Conservation (phyloP, 2,888 invertebrate species). For the Lasioglossum leucozonium region DNA sequence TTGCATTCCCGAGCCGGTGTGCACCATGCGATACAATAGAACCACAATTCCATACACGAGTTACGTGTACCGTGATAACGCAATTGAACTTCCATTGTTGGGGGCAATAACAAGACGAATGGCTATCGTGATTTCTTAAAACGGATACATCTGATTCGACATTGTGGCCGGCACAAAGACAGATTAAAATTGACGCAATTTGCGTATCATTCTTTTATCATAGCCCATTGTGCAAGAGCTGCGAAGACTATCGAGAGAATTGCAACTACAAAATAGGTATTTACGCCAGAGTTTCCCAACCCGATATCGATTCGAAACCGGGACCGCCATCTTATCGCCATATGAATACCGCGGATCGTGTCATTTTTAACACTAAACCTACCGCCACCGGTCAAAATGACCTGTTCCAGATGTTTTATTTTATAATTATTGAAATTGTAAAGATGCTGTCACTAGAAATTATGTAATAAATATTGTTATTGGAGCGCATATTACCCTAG, state of each 20-base stretch:
- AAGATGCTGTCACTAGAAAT: too few species aligned
- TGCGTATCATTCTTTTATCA: slow-evolving; percentile 20
- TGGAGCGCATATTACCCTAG: too few species aligned
- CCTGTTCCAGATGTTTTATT: too few species aligned
- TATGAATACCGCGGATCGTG: too few species aligned
- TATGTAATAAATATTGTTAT: too few species aligned
- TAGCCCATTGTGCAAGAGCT: not conserved
- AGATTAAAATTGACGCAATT: slow-evolving; percentile 18
- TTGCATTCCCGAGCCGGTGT: slow-evolving; percentile 44
- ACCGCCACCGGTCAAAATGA: too few species aligned
- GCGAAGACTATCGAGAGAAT: not conserved
- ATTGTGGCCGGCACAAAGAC: slow-evolving; percentile 16
- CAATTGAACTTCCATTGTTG: slow-evolving; percentile 58
- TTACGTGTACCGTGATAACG: slow-evolving; percentile 52
- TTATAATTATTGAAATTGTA: too few species aligned
- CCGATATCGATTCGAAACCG: too few species aligned
- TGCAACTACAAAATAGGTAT: not conserved
- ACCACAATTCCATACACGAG: slow-evolving; percentile 49
- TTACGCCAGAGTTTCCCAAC: not conserved
- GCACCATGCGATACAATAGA: slow-evolving; percentile 62
- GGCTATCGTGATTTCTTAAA: slow-evolving; percentile 41
- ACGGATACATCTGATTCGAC: slow-evolving; percentile 43
- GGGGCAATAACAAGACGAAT: slow-evolving; percentile 39
- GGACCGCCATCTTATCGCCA: too few species aligned
- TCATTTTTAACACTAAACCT: too few species aligned